Conservation (phyloP, 2,888 invertebrate species). For the Blastobasis lacticolella region DNA sequence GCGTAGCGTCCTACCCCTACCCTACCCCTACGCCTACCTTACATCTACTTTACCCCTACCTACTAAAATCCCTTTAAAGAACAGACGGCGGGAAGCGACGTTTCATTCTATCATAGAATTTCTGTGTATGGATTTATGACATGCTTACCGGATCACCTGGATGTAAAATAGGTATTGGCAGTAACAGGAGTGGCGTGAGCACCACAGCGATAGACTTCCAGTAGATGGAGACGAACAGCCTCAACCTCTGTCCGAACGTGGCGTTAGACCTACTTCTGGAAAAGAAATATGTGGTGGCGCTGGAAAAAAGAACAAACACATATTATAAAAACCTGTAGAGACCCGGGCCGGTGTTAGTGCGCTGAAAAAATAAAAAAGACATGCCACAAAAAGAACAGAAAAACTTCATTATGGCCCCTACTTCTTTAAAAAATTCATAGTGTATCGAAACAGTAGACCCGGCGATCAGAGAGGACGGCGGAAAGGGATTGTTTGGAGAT, state of each 20-base stretch:
- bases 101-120: not conserved
- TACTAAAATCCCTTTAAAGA: not conserved
- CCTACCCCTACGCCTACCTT: not conserved
- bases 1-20: not conserved
- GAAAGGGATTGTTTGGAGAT: no score
- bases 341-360: constrained; percentile 16
- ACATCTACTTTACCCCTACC: no score
- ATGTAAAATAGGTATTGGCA: constrained; percentile 79
- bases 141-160: constrained; percentile 63
- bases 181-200: constrained; percentile 78
- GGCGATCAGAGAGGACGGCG: no score
- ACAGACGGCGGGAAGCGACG: not conserved
- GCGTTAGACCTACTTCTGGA: constrained; percentile 50
- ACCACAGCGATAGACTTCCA: constrained; percentile 84
- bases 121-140: not conserved
- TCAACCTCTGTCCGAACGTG: constrained; percentile 45
- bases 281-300: constrained; percentile 62
- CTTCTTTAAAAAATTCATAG: not conserved
- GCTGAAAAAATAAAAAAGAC: constrained; percentile 6
- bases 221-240: constrained; percentile 76
- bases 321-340: constrained; percentile 18
- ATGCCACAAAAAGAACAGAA: constrained; percentile 1
- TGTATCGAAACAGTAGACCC: not conserved
- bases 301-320: constrained; percentile 37
- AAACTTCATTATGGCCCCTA: not conserved